Conservation (phyloP, 2,888 invertebrate species). For the Polydrusus tereticollis region DNA sequence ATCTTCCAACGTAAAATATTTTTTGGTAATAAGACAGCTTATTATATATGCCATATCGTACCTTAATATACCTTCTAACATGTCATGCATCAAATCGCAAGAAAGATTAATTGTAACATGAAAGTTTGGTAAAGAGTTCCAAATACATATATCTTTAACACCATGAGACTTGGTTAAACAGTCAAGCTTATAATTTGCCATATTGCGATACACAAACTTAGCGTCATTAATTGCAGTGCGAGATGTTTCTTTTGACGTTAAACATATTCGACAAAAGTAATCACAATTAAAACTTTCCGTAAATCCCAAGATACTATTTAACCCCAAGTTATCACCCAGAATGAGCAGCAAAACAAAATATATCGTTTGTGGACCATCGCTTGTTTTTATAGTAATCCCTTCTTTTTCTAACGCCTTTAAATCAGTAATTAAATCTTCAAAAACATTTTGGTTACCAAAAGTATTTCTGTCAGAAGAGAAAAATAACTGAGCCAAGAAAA, state of each 20-base stretch:
- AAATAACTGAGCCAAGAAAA: slow-evolving; percentile 33
- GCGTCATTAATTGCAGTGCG: neutral
- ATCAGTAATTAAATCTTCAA: slow-evolving; percentile 23
- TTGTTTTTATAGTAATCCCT: slow-evolving; percentile 16
- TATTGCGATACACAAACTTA: neutral
- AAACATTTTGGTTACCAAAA: slow-evolving; percentile 17
- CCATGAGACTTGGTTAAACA: slow-evolving; percentile 1
- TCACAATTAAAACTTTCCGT: slow-evolving; percentile 20
- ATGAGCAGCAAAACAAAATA: slow-evolving; percentile 26
- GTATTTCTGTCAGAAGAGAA: slow-evolving; percentile 21
- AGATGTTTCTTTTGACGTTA: neutral
- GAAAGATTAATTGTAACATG: slow-evolving; percentile 8
- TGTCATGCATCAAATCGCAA: slow-evolving; percentile 22
- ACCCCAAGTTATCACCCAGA: slow-evolving; percentile 27
- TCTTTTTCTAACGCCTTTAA: slow-evolving; percentile 27
- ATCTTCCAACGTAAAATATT: slow-evolving; percentile 9
- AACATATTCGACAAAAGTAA: slow-evolving; percentile 13
- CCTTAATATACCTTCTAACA: slow-evolving; percentile 5
- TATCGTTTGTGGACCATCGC: neutral
- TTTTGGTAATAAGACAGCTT: neutral
- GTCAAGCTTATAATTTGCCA: slow-evolving; percentile 10
- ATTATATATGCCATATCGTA: slow-evolving; percentile 19
- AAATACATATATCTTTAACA: slow-evolving; percentile 10
- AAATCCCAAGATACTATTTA: slow-evolving; percentile 27
- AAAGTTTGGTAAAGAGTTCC: slow-evolving; percentile 2